Conservation (phyloP, 1,140 invertebrate genomes). For the Sarcophaga bullata region DNA sequence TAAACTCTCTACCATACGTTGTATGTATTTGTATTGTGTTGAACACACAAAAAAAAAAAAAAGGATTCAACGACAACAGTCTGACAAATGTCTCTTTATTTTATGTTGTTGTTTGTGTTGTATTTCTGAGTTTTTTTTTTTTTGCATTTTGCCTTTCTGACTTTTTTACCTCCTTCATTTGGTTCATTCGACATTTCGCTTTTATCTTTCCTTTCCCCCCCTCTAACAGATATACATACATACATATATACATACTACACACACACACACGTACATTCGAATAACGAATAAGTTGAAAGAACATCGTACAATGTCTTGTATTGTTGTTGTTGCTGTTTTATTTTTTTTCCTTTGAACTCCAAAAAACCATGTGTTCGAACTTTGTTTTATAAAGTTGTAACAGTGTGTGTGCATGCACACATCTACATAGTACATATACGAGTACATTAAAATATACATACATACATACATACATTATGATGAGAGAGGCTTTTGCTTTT, state of each 20-base stretch:
- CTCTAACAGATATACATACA: no score
- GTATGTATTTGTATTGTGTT: not conserved
- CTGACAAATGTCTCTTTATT: conserved; percentile 39
- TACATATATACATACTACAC: no score
- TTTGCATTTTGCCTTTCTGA: not conserved
- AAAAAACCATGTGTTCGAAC: conserved; percentile 36
- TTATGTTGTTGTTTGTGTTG: not conserved
- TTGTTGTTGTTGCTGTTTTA: not conserved
- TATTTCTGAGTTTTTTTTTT: not conserved
- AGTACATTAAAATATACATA: conserved; percentile 9
- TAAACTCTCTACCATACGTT: not conserved
- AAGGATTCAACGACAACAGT: conserved; percentile 30
- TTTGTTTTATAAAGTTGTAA: conserved; percentile 34
- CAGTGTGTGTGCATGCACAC: not conserved
- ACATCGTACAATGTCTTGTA: not conserved
- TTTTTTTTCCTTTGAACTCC: conserved; percentile 27
- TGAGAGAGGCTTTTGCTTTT: not conserved
- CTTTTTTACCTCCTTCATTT: not conserved
- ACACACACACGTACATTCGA: no score
- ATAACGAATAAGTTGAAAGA: not conserved
- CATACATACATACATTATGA: not conserved
- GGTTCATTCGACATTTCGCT: conserved; percentile 1
- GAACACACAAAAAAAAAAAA: not conserved
- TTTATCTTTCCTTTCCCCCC: not conserved
- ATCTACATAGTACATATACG: no score